Percentiles rank a stretch among this genome's conserved stretches.
Conservation (phyloP, 2,113 vertebrate species). For the Ovis canadensis region DNA sequence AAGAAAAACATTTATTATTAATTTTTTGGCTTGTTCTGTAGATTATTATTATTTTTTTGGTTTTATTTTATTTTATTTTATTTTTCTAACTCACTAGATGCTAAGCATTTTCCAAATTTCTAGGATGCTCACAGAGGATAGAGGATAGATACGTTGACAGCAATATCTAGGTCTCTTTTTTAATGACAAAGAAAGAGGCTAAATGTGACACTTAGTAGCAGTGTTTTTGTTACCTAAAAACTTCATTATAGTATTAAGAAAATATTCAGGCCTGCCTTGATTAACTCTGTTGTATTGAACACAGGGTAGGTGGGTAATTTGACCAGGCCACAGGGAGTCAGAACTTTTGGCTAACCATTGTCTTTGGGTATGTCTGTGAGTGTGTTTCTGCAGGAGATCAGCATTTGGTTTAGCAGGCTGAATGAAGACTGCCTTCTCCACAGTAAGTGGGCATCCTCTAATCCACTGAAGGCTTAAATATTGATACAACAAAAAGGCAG, state of each 20-base stretch:
- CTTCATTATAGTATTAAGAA: neutral
- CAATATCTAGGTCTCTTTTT: neutral
- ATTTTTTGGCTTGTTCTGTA: too few relatives aligned
- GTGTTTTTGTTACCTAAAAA: neutral
- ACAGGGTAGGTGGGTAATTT: neutral
- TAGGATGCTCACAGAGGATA: neutral
- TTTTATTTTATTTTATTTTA: too few relatives aligned
- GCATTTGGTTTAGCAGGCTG: neutral
- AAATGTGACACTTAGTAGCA: neutral
- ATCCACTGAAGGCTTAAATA: neutral
- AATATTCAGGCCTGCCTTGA: neutral
- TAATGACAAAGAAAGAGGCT: neutral
- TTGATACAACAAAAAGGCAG: neutral
- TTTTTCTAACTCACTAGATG: neutral
- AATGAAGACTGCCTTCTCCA: neutral
- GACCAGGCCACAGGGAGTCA: neutral
- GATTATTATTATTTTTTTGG: too few relatives aligned
- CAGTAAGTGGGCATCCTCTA: neutral
- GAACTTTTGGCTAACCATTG: neutral
- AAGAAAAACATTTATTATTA: too few relatives aligned
- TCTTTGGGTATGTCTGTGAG: neutral
- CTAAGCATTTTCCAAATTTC: neutral
- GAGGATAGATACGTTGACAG: neutral
- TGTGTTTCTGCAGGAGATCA: neutral
- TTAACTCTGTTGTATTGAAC: neutral